Evolutionary conservation across 1,140 invertebrate species (phyloP).

Genomic region (Idris sp.): DNA sequence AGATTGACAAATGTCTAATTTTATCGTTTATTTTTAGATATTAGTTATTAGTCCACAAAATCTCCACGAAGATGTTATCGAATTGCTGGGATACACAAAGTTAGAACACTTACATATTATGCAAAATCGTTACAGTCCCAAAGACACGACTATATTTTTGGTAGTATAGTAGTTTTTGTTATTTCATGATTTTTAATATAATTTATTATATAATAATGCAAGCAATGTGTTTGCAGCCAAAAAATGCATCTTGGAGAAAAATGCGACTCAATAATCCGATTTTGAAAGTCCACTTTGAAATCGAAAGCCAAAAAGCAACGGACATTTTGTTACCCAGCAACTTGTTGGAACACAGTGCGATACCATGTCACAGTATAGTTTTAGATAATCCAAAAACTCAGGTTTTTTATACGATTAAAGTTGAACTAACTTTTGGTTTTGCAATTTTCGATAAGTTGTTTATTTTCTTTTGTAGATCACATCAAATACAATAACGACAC

Average conservation of each 20-base stretch:
- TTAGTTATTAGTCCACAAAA: constrained; percentile 90
- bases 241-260: constrained; percentile 77
- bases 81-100: constrained; percentile 83
- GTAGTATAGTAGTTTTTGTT: too few relatives aligned
- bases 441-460: too few relatives aligned
- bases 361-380: constrained; percentile 84
- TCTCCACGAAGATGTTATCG: constrained; percentile 86
- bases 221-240: constrained; percentile 68
- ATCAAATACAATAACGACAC: constrained; percentile 62
- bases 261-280: constrained; percentile 79
- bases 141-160: constrained; percentile 75
- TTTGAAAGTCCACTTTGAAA: constrained; percentile 80
- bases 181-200: too few relatives aligned
- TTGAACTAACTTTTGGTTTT: too few relatives aligned
- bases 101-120: constrained; percentile 86
- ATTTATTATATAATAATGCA: too few relatives aligned
- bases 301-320: constrained; percentile 78
- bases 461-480: constrained; percentile 63
- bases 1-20: too few relatives aligned
- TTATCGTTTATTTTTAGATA: constrained; percentile 77
- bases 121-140: constrained; percentile 86
- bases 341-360: constrained; percentile 79
- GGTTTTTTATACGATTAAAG: constrained; percentile 67
- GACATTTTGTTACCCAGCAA: constrained; percentile 76
- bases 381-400: constrained; percentile 82